Evolutionary conservation across 2,113 vertebrate species (phyloP), one percentile per base, ranked within the genome.

Genomic region (Saccopteryx leptura): DNA sequence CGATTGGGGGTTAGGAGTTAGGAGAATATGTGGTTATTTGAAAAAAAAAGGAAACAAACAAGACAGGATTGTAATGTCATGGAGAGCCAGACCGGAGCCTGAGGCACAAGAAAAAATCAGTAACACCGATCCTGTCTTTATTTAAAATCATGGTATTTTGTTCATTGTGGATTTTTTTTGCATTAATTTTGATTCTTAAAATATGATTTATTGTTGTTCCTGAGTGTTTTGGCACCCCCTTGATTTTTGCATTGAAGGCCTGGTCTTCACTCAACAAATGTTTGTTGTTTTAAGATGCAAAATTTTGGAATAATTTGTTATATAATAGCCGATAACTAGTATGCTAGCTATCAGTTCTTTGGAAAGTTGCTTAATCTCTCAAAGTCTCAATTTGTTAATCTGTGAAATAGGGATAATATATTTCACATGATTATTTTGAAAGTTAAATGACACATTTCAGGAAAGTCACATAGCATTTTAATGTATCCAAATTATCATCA

Each of bases 341-440:
- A 2, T 14, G 23, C 12, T 75, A 83, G 15, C 21, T 93, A 9
- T 60, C 28, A 33, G 28, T 68, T 65, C 18, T 94, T 88, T 66
- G 61, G 74, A 90, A 71, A 50, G 68, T 83, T 63, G 75, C 15
- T 9, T 63, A 76, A 52, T 80, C 11, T 91, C 63, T 81, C 52
- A 19, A 90, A 90, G 23, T 7, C 50, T 93, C 21, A 52, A 84
- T 75, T 92, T 96, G 65, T 92, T 82, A 90, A 61, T 75, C 58
- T 61, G 14, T 60, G 24, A 88, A 61, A 84, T 18, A 61, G 8
- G 15, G 5, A 79, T 61, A 82, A 80, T 31, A 56, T 71, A 18
- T 90, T 92, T 84, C 33, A 21, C 12, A 18, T 75, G 63, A 23
- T 90, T 92, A 75, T 84, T 92, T 90, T 86, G 50, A 83, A 88